phyloP scores from a whole-genome alignment of 2,113 vertebrate species.

The Vombatus ursinus region DNA sequence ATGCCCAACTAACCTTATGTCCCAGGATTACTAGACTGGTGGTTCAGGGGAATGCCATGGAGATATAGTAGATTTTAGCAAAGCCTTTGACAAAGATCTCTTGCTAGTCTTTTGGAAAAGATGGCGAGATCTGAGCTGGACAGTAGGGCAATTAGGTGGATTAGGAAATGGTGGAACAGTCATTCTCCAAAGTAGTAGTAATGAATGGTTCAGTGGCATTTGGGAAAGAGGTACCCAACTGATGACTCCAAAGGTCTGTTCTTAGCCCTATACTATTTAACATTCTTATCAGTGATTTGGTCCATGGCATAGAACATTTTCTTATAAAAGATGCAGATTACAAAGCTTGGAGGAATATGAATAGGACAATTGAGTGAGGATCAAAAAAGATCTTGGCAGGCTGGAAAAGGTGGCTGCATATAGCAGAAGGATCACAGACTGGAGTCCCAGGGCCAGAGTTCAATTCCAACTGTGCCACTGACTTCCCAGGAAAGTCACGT shows the following conservation, averaged over 20 bases:
- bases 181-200: background rate
- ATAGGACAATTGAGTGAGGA: background rate
- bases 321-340: background rate
- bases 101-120: background rate
- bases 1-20: background rate
- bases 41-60: background rate
- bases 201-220: background rate
- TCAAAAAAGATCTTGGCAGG: background rate
- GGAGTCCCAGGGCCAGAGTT: background rate
- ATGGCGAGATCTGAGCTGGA: background rate
- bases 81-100: background rate
- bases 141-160: background rate
- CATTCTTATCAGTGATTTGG: background rate
- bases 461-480: background rate
- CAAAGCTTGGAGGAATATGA: background rate
- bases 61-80: background rate
- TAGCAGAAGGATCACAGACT: background rate
- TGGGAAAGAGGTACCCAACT: background rate
- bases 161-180: background rate
- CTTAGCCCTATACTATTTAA: background rate
- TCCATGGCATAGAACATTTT: background rate
- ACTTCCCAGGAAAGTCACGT: background rate
- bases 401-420: background rate
- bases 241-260: background rate
- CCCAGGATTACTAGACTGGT: background rate